phyloP scores from a whole-genome alignment of 1,140 invertebrate genomes.

The Charaxes varanes region DNA sequence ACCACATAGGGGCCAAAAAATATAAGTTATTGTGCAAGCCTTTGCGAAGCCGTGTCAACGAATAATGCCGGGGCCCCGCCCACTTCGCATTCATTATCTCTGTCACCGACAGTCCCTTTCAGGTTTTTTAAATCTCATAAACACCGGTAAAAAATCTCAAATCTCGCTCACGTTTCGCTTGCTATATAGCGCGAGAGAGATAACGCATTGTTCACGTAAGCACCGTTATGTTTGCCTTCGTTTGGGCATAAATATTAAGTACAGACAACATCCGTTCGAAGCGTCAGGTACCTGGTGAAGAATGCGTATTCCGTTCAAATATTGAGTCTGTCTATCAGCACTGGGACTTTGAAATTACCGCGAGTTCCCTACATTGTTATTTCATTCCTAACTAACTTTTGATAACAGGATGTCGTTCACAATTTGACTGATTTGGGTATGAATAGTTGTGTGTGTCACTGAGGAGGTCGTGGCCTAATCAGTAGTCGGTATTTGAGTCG shows the following conservation, averaged over 20 bases:
- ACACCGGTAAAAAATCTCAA: conserved; percentile 29
- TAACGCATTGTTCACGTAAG: conserved; percentile 36
- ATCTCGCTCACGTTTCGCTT: conserved; percentile 49
- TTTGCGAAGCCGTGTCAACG: conserved; percentile 8
- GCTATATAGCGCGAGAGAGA: conserved; percentile 9
- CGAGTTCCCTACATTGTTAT: conserved; percentile 1
- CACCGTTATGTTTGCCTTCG: conserved; percentile 43
- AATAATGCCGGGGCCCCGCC: conserved; percentile 15
- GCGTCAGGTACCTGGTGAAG: conserved; percentile 23
- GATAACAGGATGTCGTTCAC: too few relatives aligned
- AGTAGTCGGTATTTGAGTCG: too few relatives aligned
- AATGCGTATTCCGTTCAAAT: conserved; percentile 31
- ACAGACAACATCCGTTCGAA: conserved; percentile 33
- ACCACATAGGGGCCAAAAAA: too few relatives aligned
- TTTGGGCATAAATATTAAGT: conserved; percentile 30
- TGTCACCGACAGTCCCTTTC: conserved; percentile 33
- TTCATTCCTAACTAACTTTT: too few relatives aligned
- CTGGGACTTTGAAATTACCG: conserved; percentile 17
- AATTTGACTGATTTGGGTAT: too few relatives aligned
- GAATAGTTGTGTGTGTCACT: too few relatives aligned
- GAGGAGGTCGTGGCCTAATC: too few relatives aligned
- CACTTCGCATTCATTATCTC: conserved; percentile 15
- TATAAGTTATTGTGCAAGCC: too few relatives aligned
- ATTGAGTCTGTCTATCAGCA: conserved; percentile 20
- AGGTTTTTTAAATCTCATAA: conserved; percentile 21